These are phyloP conservation scores for Calyptommatus sinebrachiatus DNA, from an alignment of 2,113 vertebrate genomes.

Conservation along the genomic window DNA sequence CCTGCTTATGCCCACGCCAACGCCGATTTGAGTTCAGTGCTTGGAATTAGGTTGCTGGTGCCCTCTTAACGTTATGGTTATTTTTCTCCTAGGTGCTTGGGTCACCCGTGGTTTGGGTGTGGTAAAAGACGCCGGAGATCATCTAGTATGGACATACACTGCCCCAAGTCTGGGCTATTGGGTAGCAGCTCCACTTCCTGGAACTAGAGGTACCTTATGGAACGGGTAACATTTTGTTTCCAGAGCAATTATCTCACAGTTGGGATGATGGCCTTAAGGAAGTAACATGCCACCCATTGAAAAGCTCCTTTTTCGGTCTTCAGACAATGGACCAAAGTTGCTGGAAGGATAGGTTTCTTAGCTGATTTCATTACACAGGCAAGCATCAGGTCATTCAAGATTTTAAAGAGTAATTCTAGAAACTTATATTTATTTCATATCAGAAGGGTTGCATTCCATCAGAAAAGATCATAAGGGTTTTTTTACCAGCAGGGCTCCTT, in stretches of 20 bases:
- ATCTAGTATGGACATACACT: constrained; percentile 84
- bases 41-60: neutral
- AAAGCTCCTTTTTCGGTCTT: no score
- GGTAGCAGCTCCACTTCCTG: constrained; percentile 86
- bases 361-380: no score
- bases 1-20: no score
- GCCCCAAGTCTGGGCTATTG: constrained; percentile 90
- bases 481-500: no score
- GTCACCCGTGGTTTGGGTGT: constrained; percentile 84
- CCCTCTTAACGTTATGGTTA: neutral
- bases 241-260: neutral
- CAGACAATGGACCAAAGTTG: no score
- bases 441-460: no score
- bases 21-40: neutral
- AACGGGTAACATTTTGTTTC: neutral
- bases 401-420: no score
- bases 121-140: constrained; percentile 72
- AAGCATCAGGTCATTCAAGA: no score
- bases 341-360: no score
- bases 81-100: constrained; percentile 81
- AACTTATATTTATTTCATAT: no score
- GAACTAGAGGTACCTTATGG: constrained; percentile 75
- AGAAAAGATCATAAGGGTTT: no score
- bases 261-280: neutral
- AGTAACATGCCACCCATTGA: no score